A percentile compares a stretch with the other conserved stretches of the same genome.
phyloP scores from a whole-genome alignment of 2,113 vertebrate genomes.

The Pandion haliaetus region DNA sequence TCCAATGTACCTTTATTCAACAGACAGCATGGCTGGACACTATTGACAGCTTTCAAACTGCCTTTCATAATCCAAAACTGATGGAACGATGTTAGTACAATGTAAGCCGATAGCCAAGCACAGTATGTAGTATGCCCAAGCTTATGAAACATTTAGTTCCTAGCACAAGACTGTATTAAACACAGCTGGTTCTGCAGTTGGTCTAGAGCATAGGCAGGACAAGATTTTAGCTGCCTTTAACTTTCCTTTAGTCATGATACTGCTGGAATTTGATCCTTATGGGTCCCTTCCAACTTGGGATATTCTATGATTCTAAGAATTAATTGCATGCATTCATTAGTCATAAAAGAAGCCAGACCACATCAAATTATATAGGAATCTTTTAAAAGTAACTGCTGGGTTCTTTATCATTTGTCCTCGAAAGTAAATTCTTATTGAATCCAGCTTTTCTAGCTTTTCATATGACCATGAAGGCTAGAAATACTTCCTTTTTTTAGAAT shows the following conservation, averaged over 20 bases:
- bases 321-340: neutral
- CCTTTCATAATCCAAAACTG: neutral
- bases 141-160: neutral
- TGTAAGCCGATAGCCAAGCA: neutral
- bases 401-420: neutral
- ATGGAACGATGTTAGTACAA: neutral
- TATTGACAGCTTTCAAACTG: neutral
- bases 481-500: neutral
- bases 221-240: neutral
- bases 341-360: fast-evolving
- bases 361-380: neutral
- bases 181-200: neutral
- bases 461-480: neutral
- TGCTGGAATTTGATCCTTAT: neutral
- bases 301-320: neutral
- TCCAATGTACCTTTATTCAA: neutral
- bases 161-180: neutral
- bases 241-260: neutral
- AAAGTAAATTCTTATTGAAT: neutral
- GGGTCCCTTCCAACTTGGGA: neutral
- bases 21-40: neutral
- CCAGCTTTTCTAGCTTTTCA: neutral
- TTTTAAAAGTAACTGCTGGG: neutral
- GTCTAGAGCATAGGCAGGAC: neutral
- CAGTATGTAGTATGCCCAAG: neutral